Evolutionary conservation across 2,888 invertebrate genomes (phyloP), one percentile per base, ranked within the genome.

Genomic region (Ecliptopera silaceata): DNA sequence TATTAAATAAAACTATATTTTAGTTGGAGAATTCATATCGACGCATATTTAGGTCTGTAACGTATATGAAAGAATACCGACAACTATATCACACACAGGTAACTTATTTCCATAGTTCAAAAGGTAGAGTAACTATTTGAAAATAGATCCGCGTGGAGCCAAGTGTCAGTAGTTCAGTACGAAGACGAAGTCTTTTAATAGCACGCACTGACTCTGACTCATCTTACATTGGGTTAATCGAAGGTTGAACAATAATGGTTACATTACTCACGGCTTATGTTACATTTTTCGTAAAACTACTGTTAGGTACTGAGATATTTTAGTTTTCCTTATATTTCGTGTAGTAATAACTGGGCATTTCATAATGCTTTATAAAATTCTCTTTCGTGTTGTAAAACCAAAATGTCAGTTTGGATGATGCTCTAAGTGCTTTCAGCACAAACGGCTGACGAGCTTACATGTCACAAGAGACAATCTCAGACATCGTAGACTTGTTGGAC

Each of bases 211-310:
- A 56, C 57, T 66, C 74, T 88, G 89, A 89, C 77, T 90, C 89
- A 88, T 72, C 69, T 61, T 71, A 71, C 84, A 82, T 87, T 87
- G 77, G 78, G 81, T 80, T 84, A 86, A 89, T 87, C 84, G 86
- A 87, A 83, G 81, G 79, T 82, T 87, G 83, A 80, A 58, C 32
- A 26, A 46, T 59, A 57, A 61, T 60, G 44, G 61, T 56, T 44
- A 48, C 61, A 63, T 61, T 61, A 59, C 63, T 61, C 61, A 61
- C 42, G 44, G 55, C 44, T 56, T 48, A 45, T 31, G 46, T 56
- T 56, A 34, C 44, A 56, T 41, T n/a, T 52, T 51, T 54, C 42
- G 47, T 34, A 31, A 53, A 49, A 55, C 36, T 44, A 31, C 47
- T 31, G 46, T 51, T 12, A n/a, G n/a, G n/a, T n/a, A 42, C 44